Percentiles rank a stretch among this genome's conserved stretches.
Evolutionary conservation across 2,888 invertebrate genomes (phyloP).

Genomic region (Eupithecia vulgata): DNA sequence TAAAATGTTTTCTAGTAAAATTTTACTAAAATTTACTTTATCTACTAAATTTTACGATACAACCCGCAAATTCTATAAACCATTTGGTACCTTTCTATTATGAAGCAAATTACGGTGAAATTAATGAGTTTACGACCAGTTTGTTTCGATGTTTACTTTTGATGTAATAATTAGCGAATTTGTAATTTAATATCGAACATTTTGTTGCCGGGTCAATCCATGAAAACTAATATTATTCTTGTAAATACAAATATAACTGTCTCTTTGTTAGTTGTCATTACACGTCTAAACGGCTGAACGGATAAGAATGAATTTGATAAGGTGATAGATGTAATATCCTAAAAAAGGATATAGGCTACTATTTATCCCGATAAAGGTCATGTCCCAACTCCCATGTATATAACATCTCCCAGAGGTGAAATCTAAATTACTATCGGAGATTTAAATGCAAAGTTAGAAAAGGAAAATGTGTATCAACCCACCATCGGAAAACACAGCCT

Average conservation of each 20-base stretch:
- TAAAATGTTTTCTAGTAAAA: conserved; percentile 41
- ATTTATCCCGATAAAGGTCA: not conserved
- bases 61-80: conserved; percentile 30
- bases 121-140: conserved; percentile 41
- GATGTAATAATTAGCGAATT: conserved; percentile 40
- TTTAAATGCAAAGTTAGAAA: no score
- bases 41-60: no score
- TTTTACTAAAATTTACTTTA: no score
- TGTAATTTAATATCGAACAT: conserved; percentile 27
- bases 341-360: no score
- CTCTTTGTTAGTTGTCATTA: not conserved
- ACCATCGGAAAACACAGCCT: no score
- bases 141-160: conserved; percentile 42
- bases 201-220: conserved; percentile 2
- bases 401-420: no score
- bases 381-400: no score
- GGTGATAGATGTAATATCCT: not conserved
- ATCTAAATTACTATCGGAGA: no score
- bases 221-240: not conserved
- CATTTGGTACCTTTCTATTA: conserved; percentile 1
- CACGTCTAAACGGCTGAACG: not conserved
- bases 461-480: no score
- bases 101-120: conserved; percentile 40
- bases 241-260: not conserved
- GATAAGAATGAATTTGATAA: not conserved